Conservation (phyloP, 2,113 vertebrate genomes). For the Anguilla japonica region DNA sequence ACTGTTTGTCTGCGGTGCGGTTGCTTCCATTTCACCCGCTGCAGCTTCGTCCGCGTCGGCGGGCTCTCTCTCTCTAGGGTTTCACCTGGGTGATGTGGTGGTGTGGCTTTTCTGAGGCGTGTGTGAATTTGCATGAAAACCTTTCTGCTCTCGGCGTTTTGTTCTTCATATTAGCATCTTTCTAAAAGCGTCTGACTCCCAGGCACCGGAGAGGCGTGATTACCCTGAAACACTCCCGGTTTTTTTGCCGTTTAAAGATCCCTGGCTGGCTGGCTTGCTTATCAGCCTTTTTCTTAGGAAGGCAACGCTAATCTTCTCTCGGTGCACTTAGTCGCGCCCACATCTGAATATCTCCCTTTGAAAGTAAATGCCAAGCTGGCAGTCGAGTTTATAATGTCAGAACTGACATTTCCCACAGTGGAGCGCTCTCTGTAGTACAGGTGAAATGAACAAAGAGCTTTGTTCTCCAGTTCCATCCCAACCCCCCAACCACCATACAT, state of each 20-base stretch:
- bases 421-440: constrained; percentile 33
- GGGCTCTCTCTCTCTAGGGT: neutral
- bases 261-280: neutral
- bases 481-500: neutral
- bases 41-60: neutral
- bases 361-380: constrained; percentile 70
- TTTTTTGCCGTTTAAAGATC: neutral
- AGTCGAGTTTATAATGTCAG: constrained; percentile 49
- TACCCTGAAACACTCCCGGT: neutral
- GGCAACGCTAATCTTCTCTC: constrained; percentile 18
- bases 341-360: constrained; percentile 69
- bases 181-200: neutral
- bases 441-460: constrained; percentile 55
- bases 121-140: constrained; percentile 9
- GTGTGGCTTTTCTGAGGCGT: neutral
- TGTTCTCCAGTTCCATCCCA: constrained; percentile 55
- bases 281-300: too few relatives aligned
- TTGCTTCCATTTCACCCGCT: neutral
- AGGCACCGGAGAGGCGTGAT: neutral
- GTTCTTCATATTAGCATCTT: neutral
- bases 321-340: constrained; percentile 57
- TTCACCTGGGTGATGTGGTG: neutral
- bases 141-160: neutral
- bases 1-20: constrained; percentile 37
- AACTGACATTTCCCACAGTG: constrained; percentile 28